Conservation (phyloP, 1,140 invertebrate species). For the Sweltsa coloradensis region DNA sequence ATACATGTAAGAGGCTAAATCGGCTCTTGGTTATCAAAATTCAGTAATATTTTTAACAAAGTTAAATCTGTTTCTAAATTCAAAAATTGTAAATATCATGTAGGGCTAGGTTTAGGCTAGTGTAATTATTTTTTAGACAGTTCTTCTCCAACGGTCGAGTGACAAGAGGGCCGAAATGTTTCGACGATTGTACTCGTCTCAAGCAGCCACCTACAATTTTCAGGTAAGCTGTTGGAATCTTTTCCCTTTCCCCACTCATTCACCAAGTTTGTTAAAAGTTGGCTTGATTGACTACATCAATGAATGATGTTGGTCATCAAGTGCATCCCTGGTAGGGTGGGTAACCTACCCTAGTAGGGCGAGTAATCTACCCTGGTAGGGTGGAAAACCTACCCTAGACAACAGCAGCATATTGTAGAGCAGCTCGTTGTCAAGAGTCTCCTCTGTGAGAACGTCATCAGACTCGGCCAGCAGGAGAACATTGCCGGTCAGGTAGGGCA, state of each 20-base stretch:
- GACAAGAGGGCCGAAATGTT: no score
- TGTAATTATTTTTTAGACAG: no score
- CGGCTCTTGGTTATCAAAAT: no score
- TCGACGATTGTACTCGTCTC: no score
- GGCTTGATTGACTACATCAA: background rate
- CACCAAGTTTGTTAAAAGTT: background rate
- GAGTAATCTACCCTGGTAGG: background rate
- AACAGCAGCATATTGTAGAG: slow-evolving; percentile 66
- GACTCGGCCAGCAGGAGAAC: slow-evolving; percentile 41
- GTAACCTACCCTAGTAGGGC: background rate
- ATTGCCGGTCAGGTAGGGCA: slow-evolving; percentile 54
- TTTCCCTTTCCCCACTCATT: background rate
- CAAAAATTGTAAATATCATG: no score
- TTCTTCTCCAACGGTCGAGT: no score
- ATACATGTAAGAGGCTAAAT: no score
- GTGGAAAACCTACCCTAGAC: slow-evolving; percentile 40
- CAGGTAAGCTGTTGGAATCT: background rate
- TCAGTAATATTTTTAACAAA: no score
- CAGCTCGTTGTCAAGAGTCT: slow-evolving; percentile 65
- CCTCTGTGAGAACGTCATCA: slow-evolving; percentile 48
- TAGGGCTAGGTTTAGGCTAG: no score
- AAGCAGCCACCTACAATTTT: background rate
- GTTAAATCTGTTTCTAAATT: no score
- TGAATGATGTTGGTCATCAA: background rate
- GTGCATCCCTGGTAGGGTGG: background rate